Evolutionary conservation across 2,888 invertebrate genomes (phyloP).

Genomic region (Ferdinandea cuprea): DNA sequence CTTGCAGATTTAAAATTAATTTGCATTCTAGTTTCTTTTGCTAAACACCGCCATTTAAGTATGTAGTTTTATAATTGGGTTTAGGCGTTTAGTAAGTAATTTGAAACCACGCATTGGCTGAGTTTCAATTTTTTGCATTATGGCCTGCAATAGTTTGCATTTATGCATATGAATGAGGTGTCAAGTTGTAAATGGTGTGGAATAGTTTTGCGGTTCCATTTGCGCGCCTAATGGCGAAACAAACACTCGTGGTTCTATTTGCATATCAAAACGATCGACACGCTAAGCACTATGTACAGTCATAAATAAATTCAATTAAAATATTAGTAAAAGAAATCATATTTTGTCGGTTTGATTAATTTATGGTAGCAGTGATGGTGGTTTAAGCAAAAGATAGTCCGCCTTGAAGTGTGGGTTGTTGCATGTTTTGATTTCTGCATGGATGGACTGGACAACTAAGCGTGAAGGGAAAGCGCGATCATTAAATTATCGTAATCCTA

Average conservation of each 20-base stretch:
- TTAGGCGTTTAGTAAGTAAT: not conserved
- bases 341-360: too few relatives aligned
- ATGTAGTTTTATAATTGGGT: not conserved
- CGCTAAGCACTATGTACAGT: not conserved
- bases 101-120: not conserved
- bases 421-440: too few relatives aligned
- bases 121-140: conserved; percentile 15
- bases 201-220: conserved; percentile 5
- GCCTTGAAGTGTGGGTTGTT: not conserved
- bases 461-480: too few relatives aligned
- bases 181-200: not conserved
- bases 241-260: conserved; percentile 5
- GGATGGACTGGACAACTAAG: too few relatives aligned
- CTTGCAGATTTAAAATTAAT: too few relatives aligned
- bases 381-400: too few relatives aligned
- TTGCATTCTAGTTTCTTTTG: conserved; percentile 16
- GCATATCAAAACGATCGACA: conserved; percentile 16
- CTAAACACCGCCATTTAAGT: conserved; percentile 10
- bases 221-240: not conserved
- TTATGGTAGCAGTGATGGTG: too few relatives aligned
- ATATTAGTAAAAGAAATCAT: not conserved
- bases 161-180: conserved; percentile 11
- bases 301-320: conserved; percentile 1
- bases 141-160: conserved; percentile 9
- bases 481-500: too few relatives aligned